Conservation (phyloP, 2,113 vertebrate genomes). For the Leuciscus idus region DNA sequence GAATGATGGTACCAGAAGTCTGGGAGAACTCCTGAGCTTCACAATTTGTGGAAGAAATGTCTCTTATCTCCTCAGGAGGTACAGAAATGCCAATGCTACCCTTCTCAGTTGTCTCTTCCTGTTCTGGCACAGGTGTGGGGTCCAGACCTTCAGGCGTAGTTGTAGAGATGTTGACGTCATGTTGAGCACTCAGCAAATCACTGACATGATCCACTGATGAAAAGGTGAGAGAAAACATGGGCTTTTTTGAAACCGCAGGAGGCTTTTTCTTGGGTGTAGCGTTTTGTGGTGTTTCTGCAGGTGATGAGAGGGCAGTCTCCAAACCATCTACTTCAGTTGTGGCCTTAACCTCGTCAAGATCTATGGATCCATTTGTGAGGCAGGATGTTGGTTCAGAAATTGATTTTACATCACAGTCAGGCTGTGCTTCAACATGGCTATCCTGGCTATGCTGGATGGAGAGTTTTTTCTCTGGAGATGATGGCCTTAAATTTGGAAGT, state of each 20-base stretch:
- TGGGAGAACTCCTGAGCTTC: slow-evolving; percentile 54
- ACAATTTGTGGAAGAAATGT: slow-evolving; percentile 62
- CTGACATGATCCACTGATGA: slow-evolving; percentile 1
- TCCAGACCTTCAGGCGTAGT: slow-evolving; percentile 56
- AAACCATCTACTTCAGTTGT: slow-evolving; percentile 49
- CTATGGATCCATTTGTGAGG: slow-evolving; percentile 41
- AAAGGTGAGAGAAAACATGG: slow-evolving; percentile 80
- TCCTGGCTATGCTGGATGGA: slow-evolving; percentile 55
- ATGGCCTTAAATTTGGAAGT: slow-evolving; percentile 65
- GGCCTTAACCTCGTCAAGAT: not conserved
- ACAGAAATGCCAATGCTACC: slow-evolving; percentile 67
- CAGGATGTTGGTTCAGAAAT: slow-evolving; percentile 41
- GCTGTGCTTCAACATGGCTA: slow-evolving; percentile 51
- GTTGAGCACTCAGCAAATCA: slow-evolving; percentile 30
- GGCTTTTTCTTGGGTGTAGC: slow-evolving; percentile 84
- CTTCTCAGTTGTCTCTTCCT: slow-evolving; percentile 62
- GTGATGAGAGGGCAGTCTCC: slow-evolving; percentile 40
- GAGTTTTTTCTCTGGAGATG: slow-evolving; percentile 72
- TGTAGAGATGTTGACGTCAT: slow-evolving; percentile 1
- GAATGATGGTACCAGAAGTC: not conserved
- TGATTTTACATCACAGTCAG: not conserved
- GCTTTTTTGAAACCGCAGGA: slow-evolving; percentile 89
- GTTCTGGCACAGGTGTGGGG: slow-evolving; percentile 49
- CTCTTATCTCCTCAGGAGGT: slow-evolving; percentile 70
- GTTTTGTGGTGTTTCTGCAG: slow-evolving; percentile 59